Evolutionary conservation across 2,888 invertebrate genomes (phyloP).

Genomic region (Sarcophaga rosellei): DNA sequence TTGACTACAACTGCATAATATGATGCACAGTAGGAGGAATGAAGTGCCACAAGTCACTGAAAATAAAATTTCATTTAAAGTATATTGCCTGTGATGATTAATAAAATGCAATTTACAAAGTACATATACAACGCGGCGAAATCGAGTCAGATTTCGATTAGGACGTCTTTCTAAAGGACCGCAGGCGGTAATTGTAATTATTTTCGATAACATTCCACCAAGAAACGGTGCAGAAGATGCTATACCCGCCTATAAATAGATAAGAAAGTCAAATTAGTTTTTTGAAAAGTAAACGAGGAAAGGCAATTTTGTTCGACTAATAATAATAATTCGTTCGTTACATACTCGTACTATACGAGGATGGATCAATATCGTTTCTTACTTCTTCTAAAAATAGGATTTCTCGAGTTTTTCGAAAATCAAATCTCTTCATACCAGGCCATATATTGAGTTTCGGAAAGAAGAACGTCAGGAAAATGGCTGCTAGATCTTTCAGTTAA

Average conservation of each 20-base stretch:
- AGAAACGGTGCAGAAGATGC: conserved; percentile 75
- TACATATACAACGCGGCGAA: conserved; percentile 74
- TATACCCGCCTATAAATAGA: conserved; percentile 72
- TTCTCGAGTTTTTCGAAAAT: no score
- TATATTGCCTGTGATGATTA: background rate
- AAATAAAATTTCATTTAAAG: conserved; percentile 24
- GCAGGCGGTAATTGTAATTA: conserved; percentile 72
- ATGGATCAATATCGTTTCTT: no score
- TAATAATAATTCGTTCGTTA: no score
- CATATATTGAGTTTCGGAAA: no score
- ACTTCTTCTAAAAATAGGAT: no score
- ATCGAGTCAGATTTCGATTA: conserved; percentile 70
- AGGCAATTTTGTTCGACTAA: no score
- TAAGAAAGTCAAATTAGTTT: background rate
- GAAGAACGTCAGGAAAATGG: no score
- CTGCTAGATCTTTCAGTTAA: no score
- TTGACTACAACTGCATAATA: conserved; percentile 76
- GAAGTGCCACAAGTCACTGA: conserved; percentile 73
- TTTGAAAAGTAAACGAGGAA: no score
- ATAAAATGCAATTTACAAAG: conserved; percentile 70
- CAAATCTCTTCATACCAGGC: no score
- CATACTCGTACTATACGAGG: no score
- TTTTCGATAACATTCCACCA: conserved; percentile 74
- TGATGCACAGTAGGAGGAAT: conserved; percentile 74
- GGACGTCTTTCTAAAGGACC: conserved; percentile 70